Conservation (phyloP, 2,888 invertebrate species). For the Tipula vernalis region DNA sequence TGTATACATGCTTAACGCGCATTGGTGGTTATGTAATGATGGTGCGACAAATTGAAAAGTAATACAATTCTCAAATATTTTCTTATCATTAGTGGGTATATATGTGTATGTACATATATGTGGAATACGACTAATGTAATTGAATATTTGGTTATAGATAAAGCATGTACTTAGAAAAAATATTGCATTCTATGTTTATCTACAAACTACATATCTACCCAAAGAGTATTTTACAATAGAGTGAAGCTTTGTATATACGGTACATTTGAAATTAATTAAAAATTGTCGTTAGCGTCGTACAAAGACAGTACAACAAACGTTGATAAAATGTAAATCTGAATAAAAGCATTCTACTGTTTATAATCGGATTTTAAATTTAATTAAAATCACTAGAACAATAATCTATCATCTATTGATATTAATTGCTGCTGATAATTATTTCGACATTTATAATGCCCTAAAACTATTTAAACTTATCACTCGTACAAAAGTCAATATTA, state of each 20-base stretch:
- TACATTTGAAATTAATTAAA: too few species aligned
- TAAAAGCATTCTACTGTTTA: too few species aligned
- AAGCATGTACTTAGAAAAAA: not conserved
- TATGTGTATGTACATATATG: not conserved
- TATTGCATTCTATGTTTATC: not conserved
- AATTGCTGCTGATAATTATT: not conserved
- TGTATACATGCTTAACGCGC: not conserved
- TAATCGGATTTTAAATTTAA: not conserved
- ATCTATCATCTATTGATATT: not conserved
- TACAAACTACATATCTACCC: not conserved
- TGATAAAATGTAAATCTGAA: not conserved
- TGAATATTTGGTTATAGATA: not conserved
- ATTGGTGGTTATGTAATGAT: not conserved
- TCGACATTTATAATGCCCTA: not conserved
- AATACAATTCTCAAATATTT: not conserved
- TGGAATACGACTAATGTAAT: not conserved
- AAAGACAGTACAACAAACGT: too few species aligned
- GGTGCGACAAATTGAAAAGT: not conserved
- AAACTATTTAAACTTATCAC: not conserved
- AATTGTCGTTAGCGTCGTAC: too few species aligned
- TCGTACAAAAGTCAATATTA: not conserved
- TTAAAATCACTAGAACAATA: not conserved
- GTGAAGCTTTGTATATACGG: too few species aligned
- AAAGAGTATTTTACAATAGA: not conserved
- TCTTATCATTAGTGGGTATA: not conserved